Evolutionary conservation across 2,888 invertebrate genomes (phyloP), one percentile per base, ranked within the genome.

Genomic region (Oxycera nigricornis): DNA sequence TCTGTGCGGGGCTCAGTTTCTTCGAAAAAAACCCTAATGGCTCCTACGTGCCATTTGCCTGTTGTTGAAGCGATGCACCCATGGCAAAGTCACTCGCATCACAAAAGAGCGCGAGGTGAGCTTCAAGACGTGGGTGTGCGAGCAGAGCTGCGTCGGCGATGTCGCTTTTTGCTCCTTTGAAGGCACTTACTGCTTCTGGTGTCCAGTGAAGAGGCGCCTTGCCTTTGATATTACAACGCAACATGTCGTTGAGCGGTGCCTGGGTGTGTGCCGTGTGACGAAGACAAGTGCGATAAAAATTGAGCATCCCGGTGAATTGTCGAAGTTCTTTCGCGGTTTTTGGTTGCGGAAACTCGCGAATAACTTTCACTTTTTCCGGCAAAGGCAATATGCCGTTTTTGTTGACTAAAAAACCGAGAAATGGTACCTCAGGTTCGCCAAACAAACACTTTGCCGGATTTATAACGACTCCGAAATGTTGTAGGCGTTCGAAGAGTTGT

Each of bases 301-400:
- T 55, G 55, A 55, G 9, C 96, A 96, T 1, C 98, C 98, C 67
- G 2, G 46, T 22, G 24, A 22, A 67, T 7, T 46, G 41, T 20
- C 76, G 39, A 50, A 77, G 41, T 22, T 75, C 59, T 9, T 73
- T 31, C 1, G 74, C 35, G 9, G 73, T 76, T 26, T 73, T 28
- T 1, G 76, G 76, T 50, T 68, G 35, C 1, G 59, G 41, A 39
- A 35, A 77, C 0, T 73, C 59, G 1, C 2, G 7, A 2, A 76
- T 73, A 0, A 73, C 59, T 14, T 57, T 1, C 0, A 76, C 55
- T 24, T 75, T 75, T 6, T 75, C 68, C 4, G 39, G 65, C 0
- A 30, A 17, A 9, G 77, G 76, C 31, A 30, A 39, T 20, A 74
- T 74, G 14, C 50, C 65, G 11, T 30, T 24, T 6, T 22, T 0